phyloP scores from a whole-genome alignment of 2,888 invertebrate genomes.

The Augiades crinisus region DNA sequence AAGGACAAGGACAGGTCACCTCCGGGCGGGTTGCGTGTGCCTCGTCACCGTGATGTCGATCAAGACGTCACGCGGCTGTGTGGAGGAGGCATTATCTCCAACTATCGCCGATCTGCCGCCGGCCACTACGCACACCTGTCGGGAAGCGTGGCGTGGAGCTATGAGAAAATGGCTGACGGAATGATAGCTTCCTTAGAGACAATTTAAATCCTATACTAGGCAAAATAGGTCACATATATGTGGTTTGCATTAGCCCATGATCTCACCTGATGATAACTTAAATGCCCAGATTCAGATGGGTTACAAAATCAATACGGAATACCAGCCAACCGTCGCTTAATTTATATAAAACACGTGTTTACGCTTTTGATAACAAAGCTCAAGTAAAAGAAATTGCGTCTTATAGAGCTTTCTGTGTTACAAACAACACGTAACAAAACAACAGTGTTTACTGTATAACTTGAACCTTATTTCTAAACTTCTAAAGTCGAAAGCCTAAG shows the following conservation, averaged over 20 bases:
- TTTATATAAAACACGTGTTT: not conserved
- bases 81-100: not conserved
- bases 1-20: no score
- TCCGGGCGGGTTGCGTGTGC: no score
- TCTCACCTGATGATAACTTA: not conserved
- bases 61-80: conserved; percentile 5
- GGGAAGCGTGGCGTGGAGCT: not conserved
- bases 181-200: no score
- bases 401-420: not conserved
- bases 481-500: conserved; percentile 33
- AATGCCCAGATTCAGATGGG: not conserved
- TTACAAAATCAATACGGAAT: not conserved
- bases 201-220: no score
- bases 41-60: not conserved
- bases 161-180: no score
- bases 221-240: no score
- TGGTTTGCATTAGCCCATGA: no score
- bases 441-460: not conserved
- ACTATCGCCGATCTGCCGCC: not conserved
- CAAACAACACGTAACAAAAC: conserved; percentile 4
- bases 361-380: not conserved
- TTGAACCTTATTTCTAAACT: conserved; percentile 16
- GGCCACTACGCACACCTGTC: not conserved
- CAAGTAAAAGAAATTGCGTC: not conserved
- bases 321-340: not conserved